Conservation (phyloP, 1,140 invertebrate genomes). For the Bombus sylvicola region DNA sequence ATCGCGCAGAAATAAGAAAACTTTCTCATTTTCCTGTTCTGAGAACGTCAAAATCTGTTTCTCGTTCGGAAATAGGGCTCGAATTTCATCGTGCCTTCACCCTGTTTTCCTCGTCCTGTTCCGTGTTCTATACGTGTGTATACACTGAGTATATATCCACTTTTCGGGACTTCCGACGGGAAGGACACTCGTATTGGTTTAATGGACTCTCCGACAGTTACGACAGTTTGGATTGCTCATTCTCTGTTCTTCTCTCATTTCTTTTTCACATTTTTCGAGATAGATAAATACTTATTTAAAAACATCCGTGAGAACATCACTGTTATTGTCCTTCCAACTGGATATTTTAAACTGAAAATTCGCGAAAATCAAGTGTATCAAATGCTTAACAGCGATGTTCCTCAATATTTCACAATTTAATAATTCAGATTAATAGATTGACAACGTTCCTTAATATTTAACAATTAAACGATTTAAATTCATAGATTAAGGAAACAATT, state of each 20-base stretch:
- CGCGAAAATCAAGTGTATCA: no score
- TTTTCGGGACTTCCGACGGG: constrained; percentile 71
- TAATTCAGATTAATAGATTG: no score
- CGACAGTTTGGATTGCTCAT: constrained; percentile 44
- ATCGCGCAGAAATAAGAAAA: not conserved
- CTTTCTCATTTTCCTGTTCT: not conserved
- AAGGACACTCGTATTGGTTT: constrained; percentile 63
- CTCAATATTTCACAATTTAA: no score
- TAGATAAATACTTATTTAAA: no score
- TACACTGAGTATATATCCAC: constrained; percentile 55
- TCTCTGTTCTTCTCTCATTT: not conserved
- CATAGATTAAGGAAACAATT: no score
- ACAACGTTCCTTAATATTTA: no score
- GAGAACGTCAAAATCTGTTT: constrained; percentile 69
- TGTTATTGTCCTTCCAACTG: not conserved
- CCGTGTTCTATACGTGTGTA: constrained; percentile 46
- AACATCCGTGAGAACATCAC: not conserved
- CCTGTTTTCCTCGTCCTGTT: constrained; percentile 42
- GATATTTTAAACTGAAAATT: not conserved
- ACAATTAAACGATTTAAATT: no score
- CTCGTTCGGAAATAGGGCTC: constrained; percentile 63
- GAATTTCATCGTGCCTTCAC: constrained; percentile 60
- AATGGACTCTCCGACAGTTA: constrained; percentile 61
- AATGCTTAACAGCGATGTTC: no score
- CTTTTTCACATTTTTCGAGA: not conserved